Evolutionary conservation across 2,888 invertebrate genomes (phyloP).

Genomic region (Eurytoma californica): DNA sequence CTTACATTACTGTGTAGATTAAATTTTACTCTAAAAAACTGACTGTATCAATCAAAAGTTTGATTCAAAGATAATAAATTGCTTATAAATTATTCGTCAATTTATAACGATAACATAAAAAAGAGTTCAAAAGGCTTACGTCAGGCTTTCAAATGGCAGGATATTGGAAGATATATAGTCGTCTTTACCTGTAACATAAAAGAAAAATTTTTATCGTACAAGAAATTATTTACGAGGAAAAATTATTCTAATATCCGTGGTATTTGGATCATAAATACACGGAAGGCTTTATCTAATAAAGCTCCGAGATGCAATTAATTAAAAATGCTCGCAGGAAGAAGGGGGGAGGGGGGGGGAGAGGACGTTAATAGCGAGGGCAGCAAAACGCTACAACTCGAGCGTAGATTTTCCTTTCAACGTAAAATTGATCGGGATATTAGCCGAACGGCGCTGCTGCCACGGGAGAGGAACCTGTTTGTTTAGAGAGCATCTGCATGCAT

Average conservation of each 20-base stretch:
- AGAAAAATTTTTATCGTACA: not conserved
- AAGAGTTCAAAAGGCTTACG: not conserved
- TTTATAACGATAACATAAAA: too few relatives aligned
- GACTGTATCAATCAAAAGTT: too few relatives aligned
- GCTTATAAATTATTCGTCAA: too few relatives aligned
- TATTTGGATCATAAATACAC: not conserved
- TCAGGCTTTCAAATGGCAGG: not conserved
- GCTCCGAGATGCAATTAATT: constrained; percentile 5
- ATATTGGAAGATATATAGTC: not conserved
- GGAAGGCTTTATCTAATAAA: constrained; percentile 8
- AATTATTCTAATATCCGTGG: not conserved
- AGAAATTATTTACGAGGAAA: not conserved
- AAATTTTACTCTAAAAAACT: too few relatives aligned
- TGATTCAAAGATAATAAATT: too few relatives aligned
- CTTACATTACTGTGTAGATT: too few relatives aligned
- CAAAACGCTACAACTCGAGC: constrained; percentile 1
- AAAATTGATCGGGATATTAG: constrained; percentile 30
- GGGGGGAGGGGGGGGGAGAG: not conserved
- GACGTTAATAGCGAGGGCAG: not conserved
- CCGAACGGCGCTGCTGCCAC: not conserved
- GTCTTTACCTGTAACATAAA: constrained; percentile 23
- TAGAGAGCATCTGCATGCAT: not conserved
- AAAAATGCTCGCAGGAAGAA: not conserved
- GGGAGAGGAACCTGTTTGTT: constrained; percentile 40
- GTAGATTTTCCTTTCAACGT: constrained; percentile 35